Evolutionary conservation across 2,797 vertebrate species (phyloP), one percentile per base, ranked within the genome.

Genomic region (Masticophis lateralis): DNA sequence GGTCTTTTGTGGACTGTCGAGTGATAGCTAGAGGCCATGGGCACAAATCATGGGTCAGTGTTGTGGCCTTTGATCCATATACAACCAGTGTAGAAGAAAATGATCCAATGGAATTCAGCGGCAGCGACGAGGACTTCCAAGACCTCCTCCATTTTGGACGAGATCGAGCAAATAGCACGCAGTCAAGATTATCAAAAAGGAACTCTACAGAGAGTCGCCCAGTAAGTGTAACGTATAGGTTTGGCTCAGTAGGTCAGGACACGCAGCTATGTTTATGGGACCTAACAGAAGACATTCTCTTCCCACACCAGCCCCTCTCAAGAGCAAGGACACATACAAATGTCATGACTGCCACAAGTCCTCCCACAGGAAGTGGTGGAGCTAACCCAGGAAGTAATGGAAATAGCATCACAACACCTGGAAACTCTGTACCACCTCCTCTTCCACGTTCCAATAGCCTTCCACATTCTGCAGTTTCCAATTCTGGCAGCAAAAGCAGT

Each of bases 101-200:
- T 0, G 99, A 99, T 95, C 99, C 99, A 0, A 98, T 99, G 98
- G 99, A 99, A 98, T 98, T 99, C 94, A 99, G 99, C 0, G 99
- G 99, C 95, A 99, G 99, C 0, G 99, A 99, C n/a, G 99, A 99
- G 98, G 99, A 99, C 98, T 99, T 99, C 97, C 99, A 99, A 98
- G 99, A 99, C 97, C 98, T 98, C 90, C 98, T 98, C 69, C 98
- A 98, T 93, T 98, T 98, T 18, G 98, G 99, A 94, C 98, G 99
- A 94, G 98, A 98, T 90, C 97, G 98, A 91, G 98, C 99, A 5
- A 99, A 99, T 94, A 99, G 99, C 92, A 99, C 99, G 0, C 99
- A 99, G 94, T 99, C 99, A 3, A 98, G 99, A 69, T 98, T 99
- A 92, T 99, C 99, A 94, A 99, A 99, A 97, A 98, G 99, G 97